phyloP scores from a whole-genome alignment of 2,113 vertebrate species.

The Dinomys branickii region DNA sequence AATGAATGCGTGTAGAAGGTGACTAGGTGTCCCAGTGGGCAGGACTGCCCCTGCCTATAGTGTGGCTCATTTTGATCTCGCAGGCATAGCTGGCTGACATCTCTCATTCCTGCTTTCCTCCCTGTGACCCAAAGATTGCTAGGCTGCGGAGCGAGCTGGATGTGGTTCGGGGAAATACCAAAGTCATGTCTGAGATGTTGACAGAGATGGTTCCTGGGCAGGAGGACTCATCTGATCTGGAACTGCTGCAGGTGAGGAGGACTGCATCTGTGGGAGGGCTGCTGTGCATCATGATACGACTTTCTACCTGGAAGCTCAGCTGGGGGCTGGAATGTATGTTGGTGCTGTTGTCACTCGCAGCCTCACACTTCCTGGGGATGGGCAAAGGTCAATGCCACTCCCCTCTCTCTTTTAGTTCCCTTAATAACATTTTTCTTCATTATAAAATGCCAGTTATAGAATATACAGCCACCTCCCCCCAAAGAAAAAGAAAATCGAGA shows the following conservation, averaged over 20 bases:
- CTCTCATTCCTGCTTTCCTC: conserved; percentile 9
- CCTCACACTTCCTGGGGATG: accelerated
- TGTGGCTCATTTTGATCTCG: background rate
- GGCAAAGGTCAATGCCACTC: background rate
- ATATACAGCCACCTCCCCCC: background rate
- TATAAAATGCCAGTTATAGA: background rate
- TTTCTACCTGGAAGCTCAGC: background rate
- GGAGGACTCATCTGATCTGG: conserved; percentile 97
- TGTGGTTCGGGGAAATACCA: conserved; percentile 97
- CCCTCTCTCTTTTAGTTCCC: background rate
- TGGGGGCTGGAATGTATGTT: accelerated
- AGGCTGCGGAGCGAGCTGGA: conserved; percentile 97
- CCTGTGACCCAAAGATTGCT: conserved; percentile 89
- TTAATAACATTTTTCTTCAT: background rate
- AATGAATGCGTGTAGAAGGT: background rate
- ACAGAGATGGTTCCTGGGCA: conserved; percentile 99
- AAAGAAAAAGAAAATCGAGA: background rate
- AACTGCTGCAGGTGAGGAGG: conserved; percentile 93
- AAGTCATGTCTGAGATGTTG: conserved; percentile 99
- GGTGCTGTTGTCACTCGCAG: background rate
- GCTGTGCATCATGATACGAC: background rate
- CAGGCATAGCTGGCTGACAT: background rate
- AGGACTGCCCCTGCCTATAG: background rate
- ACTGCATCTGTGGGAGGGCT: background rate
- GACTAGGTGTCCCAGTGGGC: background rate